A percentile compares a stretch with the other conserved stretches of the same genome.
phyloP scores from a whole-genome alignment of 2,888 invertebrate genomes.

The Lampropteryx suffumata region DNA sequence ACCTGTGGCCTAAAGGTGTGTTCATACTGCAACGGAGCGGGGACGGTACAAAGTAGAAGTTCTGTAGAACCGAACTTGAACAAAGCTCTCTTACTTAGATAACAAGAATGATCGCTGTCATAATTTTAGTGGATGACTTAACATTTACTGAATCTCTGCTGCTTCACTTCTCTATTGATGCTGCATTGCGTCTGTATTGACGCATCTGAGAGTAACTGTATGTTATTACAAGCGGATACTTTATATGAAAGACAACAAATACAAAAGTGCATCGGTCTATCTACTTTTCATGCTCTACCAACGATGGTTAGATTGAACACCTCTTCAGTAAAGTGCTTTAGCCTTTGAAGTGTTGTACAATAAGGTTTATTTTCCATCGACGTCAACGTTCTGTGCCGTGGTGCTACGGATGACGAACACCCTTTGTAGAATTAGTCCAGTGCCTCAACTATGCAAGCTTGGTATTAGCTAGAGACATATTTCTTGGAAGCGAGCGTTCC shows the following conservation, averaged over 20 bases:
- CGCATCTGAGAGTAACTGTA: too few species aligned
- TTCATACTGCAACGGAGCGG: slow-evolving; percentile 1
- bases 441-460: slow-evolving; percentile 11
- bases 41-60: background rate
- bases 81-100: too few species aligned
- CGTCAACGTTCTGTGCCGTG: background rate
- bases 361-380: background rate
- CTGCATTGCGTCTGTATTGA: too few species aligned
- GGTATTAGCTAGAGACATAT: slow-evolving; percentile 15
- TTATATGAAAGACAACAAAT: background rate
- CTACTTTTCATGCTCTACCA: background rate
- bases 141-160: too few species aligned
- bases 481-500: slow-evolving; percentile 6
- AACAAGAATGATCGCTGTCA: too few species aligned
- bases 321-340: background rate
- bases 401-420: background rate
- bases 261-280: background rate
- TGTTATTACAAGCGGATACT: too few species aligned
- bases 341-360: background rate
- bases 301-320: background rate
- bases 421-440: slow-evolving; percentile 16
- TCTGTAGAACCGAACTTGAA: too few species aligned
- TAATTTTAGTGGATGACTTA: too few species aligned
- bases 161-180: too few species aligned
- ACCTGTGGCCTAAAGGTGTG: slow-evolving; percentile 52